Conservation (phyloP, 2,888 invertebrate genomes). For the Eustalomyia histrio region DNA sequence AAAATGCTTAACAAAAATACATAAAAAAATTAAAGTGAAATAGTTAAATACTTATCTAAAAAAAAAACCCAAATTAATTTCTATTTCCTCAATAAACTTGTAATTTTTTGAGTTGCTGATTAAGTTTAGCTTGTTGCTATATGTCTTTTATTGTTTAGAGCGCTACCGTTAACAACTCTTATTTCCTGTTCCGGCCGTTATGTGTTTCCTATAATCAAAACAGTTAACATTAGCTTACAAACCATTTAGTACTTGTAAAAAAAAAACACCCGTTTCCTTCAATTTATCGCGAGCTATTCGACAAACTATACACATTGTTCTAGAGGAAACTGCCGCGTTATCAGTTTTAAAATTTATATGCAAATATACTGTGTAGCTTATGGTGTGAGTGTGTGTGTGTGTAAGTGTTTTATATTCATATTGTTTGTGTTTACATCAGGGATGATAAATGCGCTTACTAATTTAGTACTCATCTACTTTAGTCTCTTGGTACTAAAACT, state of each 20-base stretch:
- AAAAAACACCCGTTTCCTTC: background rate
- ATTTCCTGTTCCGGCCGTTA: background rate
- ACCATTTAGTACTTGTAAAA: background rate
- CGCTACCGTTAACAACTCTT: background rate
- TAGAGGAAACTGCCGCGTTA: background rate
- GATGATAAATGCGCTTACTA: background rate
- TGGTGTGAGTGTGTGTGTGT: background rate
- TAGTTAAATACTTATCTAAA: background rate
- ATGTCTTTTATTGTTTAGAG: background rate
- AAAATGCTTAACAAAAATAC: background rate
- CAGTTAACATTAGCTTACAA: background rate
- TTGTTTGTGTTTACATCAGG: conserved; percentile 20
- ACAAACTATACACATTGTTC: background rate
- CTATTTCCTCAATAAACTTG: background rate
- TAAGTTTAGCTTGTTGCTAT: background rate
- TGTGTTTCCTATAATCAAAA: conserved; percentile 3
- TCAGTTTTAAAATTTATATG: conserved; percentile 26
- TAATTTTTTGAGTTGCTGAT: background rate
- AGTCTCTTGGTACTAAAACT: no score
- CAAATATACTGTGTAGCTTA: background rate
- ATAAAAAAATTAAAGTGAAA: background rate
- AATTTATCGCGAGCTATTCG: background rate
- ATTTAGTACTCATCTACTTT: background rate
- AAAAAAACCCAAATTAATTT: background rate
- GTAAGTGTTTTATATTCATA: background rate